Conservation (phyloP, 2,888 invertebrate genomes). For the Sphaerophoria rueppellii region DNA sequence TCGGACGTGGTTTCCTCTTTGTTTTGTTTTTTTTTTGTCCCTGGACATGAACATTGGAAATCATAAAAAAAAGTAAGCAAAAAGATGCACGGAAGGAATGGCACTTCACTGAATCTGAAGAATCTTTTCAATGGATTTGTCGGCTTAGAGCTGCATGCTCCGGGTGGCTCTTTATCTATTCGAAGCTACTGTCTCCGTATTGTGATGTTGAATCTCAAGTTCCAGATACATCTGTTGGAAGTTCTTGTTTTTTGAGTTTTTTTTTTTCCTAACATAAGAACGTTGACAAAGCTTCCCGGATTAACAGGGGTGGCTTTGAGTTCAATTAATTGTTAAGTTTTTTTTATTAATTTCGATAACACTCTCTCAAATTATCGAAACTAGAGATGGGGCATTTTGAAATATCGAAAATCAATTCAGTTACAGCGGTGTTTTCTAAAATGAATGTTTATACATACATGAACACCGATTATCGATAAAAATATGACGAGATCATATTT, state of each 20-base stretch:
- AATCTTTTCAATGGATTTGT: conserved; percentile 57
- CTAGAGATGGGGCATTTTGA: too few species aligned
- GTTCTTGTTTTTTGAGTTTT: not conserved
- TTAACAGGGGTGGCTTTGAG: not conserved
- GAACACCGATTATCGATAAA: too few species aligned
- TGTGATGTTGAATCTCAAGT: conserved; percentile 25
- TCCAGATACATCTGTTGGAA: not conserved
- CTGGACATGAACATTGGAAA: not conserved
- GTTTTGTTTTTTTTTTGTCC: conserved; percentile 21
- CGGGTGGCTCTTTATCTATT: conserved; percentile 37
- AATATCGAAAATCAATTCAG: too few species aligned
- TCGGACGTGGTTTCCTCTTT: conserved; percentile 2
- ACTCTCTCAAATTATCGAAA: too few species aligned
- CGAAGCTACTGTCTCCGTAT: conserved; percentile 9
- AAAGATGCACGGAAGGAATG: conserved; percentile 43
- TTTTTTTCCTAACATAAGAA: conserved; percentile 31
- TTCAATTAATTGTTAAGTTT: too few species aligned
- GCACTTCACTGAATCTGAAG: conserved; percentile 14
- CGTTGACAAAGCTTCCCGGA: conserved; percentile 39
- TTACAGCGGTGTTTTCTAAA: too few species aligned
- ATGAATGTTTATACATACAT: too few species aligned
- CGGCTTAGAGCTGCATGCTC: conserved; percentile 47
- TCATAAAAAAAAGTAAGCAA: not conserved
- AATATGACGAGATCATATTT: too few species aligned
- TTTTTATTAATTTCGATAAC: too few species aligned